Percentiles rank a stretch among this genome's conserved stretches.
Evolutionary conservation across 2,888 invertebrate genomes (phyloP).

Genomic region (Zygothrica quintamaculata): DNA sequence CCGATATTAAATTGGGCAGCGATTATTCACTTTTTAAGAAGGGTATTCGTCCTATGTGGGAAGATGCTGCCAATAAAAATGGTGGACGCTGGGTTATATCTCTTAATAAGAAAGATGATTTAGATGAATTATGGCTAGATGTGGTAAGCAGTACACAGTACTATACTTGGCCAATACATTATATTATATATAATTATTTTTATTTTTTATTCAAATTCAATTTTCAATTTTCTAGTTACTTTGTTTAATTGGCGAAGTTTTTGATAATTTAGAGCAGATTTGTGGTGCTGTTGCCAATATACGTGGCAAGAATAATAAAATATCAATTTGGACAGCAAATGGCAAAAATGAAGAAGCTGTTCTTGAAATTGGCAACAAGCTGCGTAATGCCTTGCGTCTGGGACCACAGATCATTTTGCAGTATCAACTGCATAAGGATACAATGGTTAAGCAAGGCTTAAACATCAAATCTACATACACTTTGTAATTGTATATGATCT

Average conservation of each 20-base stretch:
- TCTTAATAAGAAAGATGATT: conserved; percentile 88
- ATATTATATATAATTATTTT: background rate
- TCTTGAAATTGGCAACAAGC: conserved; percentile 92
- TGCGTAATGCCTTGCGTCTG: conserved; percentile 92
- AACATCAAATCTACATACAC: conserved; percentile 88
- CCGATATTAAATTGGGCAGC: conserved; percentile 89
- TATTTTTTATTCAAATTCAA: background rate
- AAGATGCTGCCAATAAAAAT: conserved; percentile 90
- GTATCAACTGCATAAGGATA: conserved; percentile 92
- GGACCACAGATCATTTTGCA: conserved; percentile 85
- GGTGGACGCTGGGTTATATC: conserved; percentile 92
- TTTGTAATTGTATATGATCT: conserved; percentile 85
- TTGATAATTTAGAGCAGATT: conserved; percentile 95
- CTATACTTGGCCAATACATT: background rate
- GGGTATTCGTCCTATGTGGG: conserved; percentile 93
- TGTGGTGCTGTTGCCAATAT: conserved; percentile 98
- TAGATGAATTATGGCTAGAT: conserved; percentile 92
- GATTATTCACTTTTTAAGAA: conserved; percentile 91
- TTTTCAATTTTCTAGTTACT: conserved; percentile 86
- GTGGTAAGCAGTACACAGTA: conserved; percentile 5
- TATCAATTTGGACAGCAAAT: conserved; percentile 95
- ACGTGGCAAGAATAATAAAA: conserved; percentile 94
- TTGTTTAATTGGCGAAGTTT: conserved; percentile 96
- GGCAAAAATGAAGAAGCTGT: conserved; percentile 89
- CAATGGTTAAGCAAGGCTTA: conserved; percentile 86